Evolutionary conservation across 30 jellyfish, hydroid and myxozoan genomes (phyloP), one percentile per base, ranked within the genome.

Genomic region (Cassiopea xamachana): DNA sequence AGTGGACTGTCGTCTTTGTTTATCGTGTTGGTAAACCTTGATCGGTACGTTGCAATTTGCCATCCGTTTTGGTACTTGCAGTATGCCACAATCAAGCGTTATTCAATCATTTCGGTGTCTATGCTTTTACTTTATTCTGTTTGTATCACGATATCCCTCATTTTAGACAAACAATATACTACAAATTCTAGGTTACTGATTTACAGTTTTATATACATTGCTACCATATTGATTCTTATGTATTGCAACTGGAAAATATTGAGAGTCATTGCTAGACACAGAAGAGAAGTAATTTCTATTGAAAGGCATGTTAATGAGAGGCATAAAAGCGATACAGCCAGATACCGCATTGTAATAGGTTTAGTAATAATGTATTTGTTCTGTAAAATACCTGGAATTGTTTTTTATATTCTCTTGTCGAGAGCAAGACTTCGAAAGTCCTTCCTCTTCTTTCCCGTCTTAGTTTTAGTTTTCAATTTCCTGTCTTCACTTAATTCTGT

Each of bases 21-120:
- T 46, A 47, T 82, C 27, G 83, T 19, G 10, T 7, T 82, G 4
- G 76, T 82, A 48, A 82, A 80, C 73, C 46, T 67, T 7, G 90
- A 82, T 60, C 67, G 90, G 27, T 82, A 82, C 45, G 64, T 47
- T 44, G 90, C 90, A 1, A 70, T 82, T 2, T 82, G 90, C 73
- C 90, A 82, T 62, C 90, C 90, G 68, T 82, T 62, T 83, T 7
- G 58, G 50, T 82, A 82, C 80, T n/a, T 51, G 27, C 15, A 14
- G 15, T 14, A 17, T 13, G 74, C 74, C 8, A 9, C 74, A 64
- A 7, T 5, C 74, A 64, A 17, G 74, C 74, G 8, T 27, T 64
- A 9, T 14, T 7, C 43, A 64, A 2, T 13, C 74, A 64, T 64
- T 9, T 13, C 74, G 0, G 27, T 13, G 5, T 64, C 39, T 27